phyloP scores from a whole-genome alignment of 2,113 vertebrate species.

The Rutilus rutilus region DNA sequence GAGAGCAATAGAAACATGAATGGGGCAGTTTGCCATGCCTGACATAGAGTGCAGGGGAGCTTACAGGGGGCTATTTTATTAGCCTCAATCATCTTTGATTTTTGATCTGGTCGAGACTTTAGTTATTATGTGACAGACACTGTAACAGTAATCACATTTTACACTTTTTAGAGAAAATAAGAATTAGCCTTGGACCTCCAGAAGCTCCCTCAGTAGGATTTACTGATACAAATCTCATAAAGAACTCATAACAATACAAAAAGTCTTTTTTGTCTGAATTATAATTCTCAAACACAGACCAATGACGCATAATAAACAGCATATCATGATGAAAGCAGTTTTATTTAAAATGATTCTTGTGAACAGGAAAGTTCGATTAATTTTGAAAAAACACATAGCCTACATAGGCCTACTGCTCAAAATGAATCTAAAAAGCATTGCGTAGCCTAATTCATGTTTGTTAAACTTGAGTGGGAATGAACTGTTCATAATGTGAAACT shows the following conservation, averaged over 20 bases:
- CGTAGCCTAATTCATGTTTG: not conserved
- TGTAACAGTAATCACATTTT: too few relatives aligned
- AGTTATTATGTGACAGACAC: too few relatives aligned
- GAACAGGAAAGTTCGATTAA: not conserved
- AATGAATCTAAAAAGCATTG: not conserved
- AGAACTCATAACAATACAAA: not conserved
- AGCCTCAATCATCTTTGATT: too few relatives aligned
- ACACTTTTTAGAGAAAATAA: too few relatives aligned
- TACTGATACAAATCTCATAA: not conserved
- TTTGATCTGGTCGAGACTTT: too few relatives aligned
- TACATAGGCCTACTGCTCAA: not conserved
- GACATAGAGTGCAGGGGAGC: too few relatives aligned
- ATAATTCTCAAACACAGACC: not conserved
- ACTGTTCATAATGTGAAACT: not conserved
- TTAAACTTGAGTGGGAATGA: not conserved
- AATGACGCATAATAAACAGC: not conserved
- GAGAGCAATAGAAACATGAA: too few relatives aligned
- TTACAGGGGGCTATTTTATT: too few relatives aligned
- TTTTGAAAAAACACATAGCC: too few relatives aligned
- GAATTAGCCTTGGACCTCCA: too few relatives aligned
- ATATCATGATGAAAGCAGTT: not conserved
- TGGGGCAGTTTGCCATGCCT: too few relatives aligned
- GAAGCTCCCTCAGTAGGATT: too few relatives aligned
- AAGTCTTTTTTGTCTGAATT: not conserved
- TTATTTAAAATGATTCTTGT: not conserved